A percentile compares a stretch with the other conserved stretches of the same genome.
Conservation (phyloP, 1,140 invertebrate genomes). For the Pteromalus puparum region DNA sequence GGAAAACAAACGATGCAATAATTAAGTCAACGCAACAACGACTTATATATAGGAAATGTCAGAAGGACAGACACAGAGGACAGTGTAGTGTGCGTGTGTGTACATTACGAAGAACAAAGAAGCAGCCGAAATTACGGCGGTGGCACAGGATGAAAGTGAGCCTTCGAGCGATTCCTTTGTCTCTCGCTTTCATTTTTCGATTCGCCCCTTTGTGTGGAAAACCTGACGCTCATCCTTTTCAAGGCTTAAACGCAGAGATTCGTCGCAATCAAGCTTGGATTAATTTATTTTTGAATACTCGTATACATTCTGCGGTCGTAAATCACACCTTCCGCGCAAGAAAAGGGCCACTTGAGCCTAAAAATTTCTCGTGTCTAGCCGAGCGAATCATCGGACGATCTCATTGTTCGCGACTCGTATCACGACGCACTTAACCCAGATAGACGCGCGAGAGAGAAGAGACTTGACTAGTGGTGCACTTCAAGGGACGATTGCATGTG, state of each 20-base stretch:
- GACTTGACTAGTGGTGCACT: background rate
- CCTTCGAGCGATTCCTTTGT: slow-evolving; percentile 12
- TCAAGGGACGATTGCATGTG: background rate
- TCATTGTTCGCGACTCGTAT: slow-evolving; percentile 26
- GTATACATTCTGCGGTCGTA: too few species aligned
- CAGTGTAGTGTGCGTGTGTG: too few species aligned
- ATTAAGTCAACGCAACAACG: too few species aligned
- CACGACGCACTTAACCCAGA: slow-evolving; percentile 37
- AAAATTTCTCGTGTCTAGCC: background rate
- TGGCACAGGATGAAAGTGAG: background rate
- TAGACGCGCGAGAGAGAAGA: background rate
- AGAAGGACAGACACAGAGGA: too few species aligned
- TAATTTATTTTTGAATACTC: too few species aligned
- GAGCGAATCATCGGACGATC: slow-evolving; percentile 11
- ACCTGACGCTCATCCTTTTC: background rate
- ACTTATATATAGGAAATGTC: too few species aligned
- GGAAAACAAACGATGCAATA: too few species aligned
- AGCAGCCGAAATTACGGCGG: too few species aligned
- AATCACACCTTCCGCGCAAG: background rate
- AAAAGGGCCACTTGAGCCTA: background rate
- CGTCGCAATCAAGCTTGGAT: background rate
- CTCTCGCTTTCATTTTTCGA: background rate
- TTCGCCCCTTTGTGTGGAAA: background rate
- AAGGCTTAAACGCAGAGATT: background rate
- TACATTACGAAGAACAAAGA: too few species aligned